Evolutionary conservation across 2,888 invertebrate species (phyloP).

Genomic region (Lysandra bellargus): DNA sequence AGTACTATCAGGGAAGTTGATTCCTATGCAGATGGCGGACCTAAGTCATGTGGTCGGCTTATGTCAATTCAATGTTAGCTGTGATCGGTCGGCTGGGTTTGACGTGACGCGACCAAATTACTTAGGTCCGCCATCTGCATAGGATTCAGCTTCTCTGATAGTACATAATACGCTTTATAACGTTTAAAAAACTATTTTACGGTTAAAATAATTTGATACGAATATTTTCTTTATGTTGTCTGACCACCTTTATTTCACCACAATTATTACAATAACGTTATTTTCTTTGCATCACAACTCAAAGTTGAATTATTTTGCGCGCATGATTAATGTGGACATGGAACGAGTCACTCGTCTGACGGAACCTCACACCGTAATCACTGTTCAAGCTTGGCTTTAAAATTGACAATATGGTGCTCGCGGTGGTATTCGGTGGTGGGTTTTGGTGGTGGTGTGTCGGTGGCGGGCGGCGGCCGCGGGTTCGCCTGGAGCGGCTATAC

Average conservation of each 20-base stretch:
- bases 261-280: not conserved
- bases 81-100: too few species aligned
- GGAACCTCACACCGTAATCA: slow-evolving; percentile 41
- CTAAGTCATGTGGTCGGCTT: too few species aligned
- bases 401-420: slow-evolving; percentile 78
- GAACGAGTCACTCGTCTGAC: not conserved
- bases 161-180: not conserved
- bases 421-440: slow-evolving; percentile 44
- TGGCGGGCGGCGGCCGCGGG: slow-evolving; percentile 47
- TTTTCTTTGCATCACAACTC: slow-evolving; percentile 12
- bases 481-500: slow-evolving; percentile 46
- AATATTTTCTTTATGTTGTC: not conserved
- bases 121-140: too few species aligned
- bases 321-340: not conserved
- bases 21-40: too few species aligned
- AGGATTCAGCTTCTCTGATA: too few species aligned
- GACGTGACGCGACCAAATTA: too few species aligned
- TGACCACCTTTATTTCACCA: slow-evolving; percentile 3
- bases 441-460: slow-evolving; percentile 47
- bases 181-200: not conserved
- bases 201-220: not conserved
- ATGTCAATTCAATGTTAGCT: too few species aligned
- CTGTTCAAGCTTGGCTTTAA: slow-evolving; percentile 53
- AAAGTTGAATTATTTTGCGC: not conserved
- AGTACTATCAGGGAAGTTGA: too few species aligned